Evolutionary conservation across 2,888 invertebrate genomes (phyloP).

Genomic region (Stenichneumon culpator): DNA sequence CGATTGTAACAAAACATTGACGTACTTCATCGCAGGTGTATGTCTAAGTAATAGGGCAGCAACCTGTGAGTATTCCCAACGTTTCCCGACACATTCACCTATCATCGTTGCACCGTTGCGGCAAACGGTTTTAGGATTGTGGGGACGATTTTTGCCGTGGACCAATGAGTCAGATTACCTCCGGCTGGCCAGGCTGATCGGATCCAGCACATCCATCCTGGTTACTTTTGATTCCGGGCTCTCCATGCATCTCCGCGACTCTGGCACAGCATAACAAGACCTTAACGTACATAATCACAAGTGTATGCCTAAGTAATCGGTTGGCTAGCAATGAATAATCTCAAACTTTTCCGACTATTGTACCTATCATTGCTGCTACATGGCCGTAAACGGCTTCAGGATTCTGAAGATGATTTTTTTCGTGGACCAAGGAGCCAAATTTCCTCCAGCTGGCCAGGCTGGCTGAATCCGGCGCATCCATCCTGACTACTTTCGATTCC

Average conservation of each 20-base stretch:
- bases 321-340: conserved; percentile 48
- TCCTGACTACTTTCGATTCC: too few relatives aligned
- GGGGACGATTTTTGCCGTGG: not conserved
- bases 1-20: too few relatives aligned
- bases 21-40: too few relatives aligned
- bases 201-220: too few relatives aligned
- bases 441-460: too few relatives aligned
- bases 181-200: too few relatives aligned
- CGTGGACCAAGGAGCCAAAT: too few relatives aligned
- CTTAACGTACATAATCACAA: not conserved
- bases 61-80: conserved; percentile 51
- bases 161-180: too few relatives aligned
- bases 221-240: too few relatives aligned
- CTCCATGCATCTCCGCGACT: not conserved
- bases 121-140: not conserved
- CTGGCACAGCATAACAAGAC: too few relatives aligned
- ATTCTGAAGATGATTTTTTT: not conserved
- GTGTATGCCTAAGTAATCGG: not conserved
- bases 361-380: not conserved
- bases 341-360: not conserved
- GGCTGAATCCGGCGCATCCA: too few relatives aligned
- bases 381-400: not conserved
- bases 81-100: not conserved
- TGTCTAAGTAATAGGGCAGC: not conserved
- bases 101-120: not conserved